A percentile compares a stretch with the other conserved stretches of the same genome.
Evolutionary conservation across 2,113 vertebrate species (phyloP).

Genomic region (Entelurus aequoreus): DNA sequence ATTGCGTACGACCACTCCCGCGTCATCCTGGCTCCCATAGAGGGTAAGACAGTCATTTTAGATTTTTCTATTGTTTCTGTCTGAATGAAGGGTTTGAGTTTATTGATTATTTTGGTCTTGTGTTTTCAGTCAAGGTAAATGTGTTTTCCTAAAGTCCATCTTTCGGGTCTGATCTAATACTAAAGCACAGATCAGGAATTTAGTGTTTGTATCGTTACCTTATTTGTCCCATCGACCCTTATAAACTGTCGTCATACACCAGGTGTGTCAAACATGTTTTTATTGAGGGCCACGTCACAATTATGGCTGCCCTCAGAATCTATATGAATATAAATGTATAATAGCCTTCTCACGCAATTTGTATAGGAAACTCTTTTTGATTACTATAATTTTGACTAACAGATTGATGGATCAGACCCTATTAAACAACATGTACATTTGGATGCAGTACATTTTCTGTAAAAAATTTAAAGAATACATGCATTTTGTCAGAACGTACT

Average conservation of each 20-base stretch:
- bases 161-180: conserved; percentile 14
- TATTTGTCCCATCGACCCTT: conserved; percentile 45
- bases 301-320: too few species aligned
- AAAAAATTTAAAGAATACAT: too few species aligned
- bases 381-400: too few species aligned
- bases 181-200: conserved; percentile 9
- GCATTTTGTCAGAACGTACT: too few species aligned
- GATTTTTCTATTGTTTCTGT: background rate
- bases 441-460: too few species aligned
- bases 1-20: conserved; percentile 98
- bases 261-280: too few species aligned
- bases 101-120: conserved; percentile 13
- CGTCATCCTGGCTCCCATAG: conserved; percentile 90
- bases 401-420: too few species aligned
- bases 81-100: conserved; percentile 13
- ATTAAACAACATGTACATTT: too few species aligned
- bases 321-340: too few species aligned
- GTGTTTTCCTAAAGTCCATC: conserved; percentile 29
- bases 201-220: conserved; percentile 27
- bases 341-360: too few species aligned
- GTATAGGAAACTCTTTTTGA: too few species aligned
- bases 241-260: conserved; percentile 32
- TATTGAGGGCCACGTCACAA: too few species aligned
- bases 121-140: background rate
- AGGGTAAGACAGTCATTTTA: conserved; percentile 74